phyloP scores from a whole-genome alignment of 2,888 invertebrate genomes.

The Eupithecia dodoneata region DNA sequence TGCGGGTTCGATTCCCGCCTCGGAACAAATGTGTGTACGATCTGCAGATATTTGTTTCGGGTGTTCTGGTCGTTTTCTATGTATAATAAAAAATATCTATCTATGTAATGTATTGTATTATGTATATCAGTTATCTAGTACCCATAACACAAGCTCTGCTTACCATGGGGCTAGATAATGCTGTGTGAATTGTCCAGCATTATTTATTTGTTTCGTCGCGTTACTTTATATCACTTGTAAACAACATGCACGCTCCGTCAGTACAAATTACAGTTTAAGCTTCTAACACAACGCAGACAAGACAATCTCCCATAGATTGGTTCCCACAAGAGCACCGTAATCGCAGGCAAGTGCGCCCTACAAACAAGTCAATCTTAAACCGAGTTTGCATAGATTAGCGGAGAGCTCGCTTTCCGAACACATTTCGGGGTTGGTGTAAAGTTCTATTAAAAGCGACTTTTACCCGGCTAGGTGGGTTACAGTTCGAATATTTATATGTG shows the following conservation, averaged over 20 bases:
- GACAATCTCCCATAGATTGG: slow-evolving; percentile 56
- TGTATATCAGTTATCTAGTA: too few relatives aligned
- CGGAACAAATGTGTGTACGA: too few relatives aligned
- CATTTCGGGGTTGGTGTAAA: slow-evolving; percentile 55
- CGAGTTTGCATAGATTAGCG: slow-evolving; percentile 77
- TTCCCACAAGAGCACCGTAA: slow-evolving; percentile 57
- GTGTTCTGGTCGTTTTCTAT: too few relatives aligned
- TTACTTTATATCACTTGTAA: not conserved
- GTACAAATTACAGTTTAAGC: slow-evolving; percentile 33
- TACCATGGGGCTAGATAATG: too few relatives aligned
- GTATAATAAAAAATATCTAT: too few relatives aligned
- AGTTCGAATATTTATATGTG: too few relatives aligned
- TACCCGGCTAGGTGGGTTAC: not conserved
- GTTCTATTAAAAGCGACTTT: slow-evolving; percentile 6
- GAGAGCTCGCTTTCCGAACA: slow-evolving; percentile 67
- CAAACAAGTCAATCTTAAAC: slow-evolving; percentile 79
- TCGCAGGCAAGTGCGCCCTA: slow-evolving; percentile 64
- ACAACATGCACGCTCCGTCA: not conserved
- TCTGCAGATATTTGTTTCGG: too few relatives aligned
- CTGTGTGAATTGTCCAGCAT: too few relatives aligned
- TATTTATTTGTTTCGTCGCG: not conserved
- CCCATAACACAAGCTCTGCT: too few relatives aligned
- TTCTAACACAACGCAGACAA: slow-evolving; percentile 38
- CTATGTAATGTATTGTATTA: too few relatives aligned
- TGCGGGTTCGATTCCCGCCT: too few relatives aligned